Evolutionary conservation across 2,797 vertebrate genomes (phyloP).

Genomic region (Enteromius afrohamiltoni): DNA sequence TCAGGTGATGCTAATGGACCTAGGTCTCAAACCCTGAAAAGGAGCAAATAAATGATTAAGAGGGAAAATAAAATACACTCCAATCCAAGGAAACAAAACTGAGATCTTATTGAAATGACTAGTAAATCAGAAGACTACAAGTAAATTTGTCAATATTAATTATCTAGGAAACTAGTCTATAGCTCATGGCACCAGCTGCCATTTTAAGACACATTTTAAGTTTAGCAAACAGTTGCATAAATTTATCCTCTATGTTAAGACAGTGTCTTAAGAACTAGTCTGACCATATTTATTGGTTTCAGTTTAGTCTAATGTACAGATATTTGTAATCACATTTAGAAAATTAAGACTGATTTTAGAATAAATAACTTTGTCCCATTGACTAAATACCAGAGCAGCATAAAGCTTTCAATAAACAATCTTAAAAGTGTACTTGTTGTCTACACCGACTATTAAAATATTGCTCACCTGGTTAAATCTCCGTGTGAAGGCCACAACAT

Average conservation of each 20-base stretch:
- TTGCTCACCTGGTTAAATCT: constrained; percentile 92
- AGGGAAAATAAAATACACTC: not conserved
- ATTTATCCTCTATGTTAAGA: too few species aligned
- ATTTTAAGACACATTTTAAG: not conserved
- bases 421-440: not conserved
- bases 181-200: not conserved
- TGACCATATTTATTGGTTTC: too few species aligned
- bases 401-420: constrained; percentile 5
- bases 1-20: not conserved
- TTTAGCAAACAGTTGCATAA: not conserved
- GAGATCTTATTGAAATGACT: not conserved
- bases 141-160: not conserved
- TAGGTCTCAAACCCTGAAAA: not conserved
- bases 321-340: too few species aligned
- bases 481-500: constrained; percentile 95
- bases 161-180: not conserved
- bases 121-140: not conserved
- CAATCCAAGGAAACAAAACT: not conserved
- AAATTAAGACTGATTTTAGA: too few species aligned
- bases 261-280: too few species aligned
- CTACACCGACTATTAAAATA: not conserved
- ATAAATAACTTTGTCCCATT: too few species aligned
- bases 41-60: not conserved
- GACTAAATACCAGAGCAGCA: not conserved
- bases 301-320: too few species aligned